These are phyloP conservation scores for Vidua macroura DNA, from an alignment of 2,113 vertebrate species.

Conservation along the genomic window DNA sequence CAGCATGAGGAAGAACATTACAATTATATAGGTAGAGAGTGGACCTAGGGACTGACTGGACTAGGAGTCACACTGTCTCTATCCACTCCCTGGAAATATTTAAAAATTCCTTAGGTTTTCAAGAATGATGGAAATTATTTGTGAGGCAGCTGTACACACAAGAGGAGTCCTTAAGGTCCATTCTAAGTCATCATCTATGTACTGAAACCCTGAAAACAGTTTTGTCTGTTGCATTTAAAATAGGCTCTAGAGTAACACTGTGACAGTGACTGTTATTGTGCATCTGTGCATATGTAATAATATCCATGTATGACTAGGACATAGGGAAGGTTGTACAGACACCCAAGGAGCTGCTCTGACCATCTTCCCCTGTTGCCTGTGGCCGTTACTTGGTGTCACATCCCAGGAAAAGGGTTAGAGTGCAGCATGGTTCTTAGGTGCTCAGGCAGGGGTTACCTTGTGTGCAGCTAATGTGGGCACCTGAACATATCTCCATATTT, in stretches of 20 bases:
- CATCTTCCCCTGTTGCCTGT: neutral
- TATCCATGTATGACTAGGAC: too few relatives aligned
- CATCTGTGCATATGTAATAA: neutral
- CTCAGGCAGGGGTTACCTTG: neutral
- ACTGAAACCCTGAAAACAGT: neutral
- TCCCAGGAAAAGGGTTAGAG: neutral
- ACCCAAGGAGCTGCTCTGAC: neutral
- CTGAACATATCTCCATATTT: neutral
- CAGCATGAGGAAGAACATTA: neutral
- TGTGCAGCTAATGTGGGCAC: fast-evolving
- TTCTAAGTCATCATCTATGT: neutral
- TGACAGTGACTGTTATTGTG: neutral
- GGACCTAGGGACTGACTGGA: neutral
- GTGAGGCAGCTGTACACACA: neutral
- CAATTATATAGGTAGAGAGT: neutral
- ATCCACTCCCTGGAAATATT: neutral
- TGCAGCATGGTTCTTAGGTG: neutral
- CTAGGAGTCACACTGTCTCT: neutral
- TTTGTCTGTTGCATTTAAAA: neutral
- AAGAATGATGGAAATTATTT: neutral
- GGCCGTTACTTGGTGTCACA: neutral
- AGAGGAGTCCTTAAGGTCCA: neutral
- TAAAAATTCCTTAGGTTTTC: neutral
- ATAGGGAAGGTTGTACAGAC: neutral
- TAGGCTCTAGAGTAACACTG: neutral